A percentile compares a stretch with the other conserved stretches of the same genome.
These are phyloP conservation scores for Drosophila melanosoma DNA, from an alignment of 2,888 invertebrate genomes.

Conservation along the genomic window DNA sequence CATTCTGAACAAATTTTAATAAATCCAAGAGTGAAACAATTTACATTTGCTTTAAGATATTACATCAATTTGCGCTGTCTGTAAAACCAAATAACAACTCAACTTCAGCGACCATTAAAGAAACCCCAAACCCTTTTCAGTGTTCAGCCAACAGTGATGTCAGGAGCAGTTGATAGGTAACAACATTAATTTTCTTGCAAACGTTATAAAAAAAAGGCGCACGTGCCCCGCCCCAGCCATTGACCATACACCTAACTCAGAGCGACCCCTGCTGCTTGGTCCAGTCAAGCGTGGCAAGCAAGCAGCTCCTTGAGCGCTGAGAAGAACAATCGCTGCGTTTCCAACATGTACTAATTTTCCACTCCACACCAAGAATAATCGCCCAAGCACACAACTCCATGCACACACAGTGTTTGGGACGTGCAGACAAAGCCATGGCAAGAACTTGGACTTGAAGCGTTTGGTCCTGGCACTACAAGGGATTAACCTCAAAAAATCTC, in stretches of 20 bases:
- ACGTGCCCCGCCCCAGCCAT: constrained; percentile 33
- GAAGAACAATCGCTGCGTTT: constrained; percentile 72
- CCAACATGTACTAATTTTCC: constrained; percentile 80
- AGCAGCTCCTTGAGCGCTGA: constrained; percentile 52
- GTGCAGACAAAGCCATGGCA: constrained; percentile 68
- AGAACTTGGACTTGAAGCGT: constrained; percentile 78
- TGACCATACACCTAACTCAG: neutral
- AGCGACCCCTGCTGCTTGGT: constrained; percentile 21
- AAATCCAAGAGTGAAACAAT: constrained; percentile 30
- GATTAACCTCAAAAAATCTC: constrained; percentile 82
- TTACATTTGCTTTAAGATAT: constrained; percentile 53
- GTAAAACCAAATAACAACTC: neutral
- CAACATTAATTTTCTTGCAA: constrained; percentile 78
- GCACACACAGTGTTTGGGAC: constrained; percentile 36
- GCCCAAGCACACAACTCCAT: constrained; percentile 24
- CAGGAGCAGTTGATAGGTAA: constrained; percentile 71
- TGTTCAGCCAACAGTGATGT: constrained; percentile 30
- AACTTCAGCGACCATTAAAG: constrained; percentile 41
- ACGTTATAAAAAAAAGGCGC: constrained; percentile 53
- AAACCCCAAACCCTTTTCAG: neutral
- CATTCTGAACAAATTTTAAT: constrained; percentile 13
- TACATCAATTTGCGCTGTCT: constrained; percentile 42
- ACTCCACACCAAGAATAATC: constrained; percentile 78
- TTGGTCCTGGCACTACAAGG: constrained; percentile 80
- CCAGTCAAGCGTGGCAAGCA: constrained; percentile 52